Evolutionary conservation across 1,140 invertebrate species (phyloP), one percentile per base, ranked within the genome.

Genomic region (Eriocheir sinensis): DNA sequence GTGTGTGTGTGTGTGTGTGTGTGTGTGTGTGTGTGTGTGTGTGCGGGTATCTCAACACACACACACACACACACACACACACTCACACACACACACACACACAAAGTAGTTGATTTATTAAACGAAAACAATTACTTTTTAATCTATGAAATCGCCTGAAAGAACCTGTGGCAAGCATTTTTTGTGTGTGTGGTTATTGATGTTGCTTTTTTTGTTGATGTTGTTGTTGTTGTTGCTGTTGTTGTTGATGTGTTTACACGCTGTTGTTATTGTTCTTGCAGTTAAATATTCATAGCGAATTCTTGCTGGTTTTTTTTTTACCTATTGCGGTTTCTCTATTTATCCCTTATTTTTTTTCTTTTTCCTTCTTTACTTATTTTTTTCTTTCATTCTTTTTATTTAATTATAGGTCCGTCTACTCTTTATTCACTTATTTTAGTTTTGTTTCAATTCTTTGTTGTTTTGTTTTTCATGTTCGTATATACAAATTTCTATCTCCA

Each of bases 351-450:
- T 85, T 36, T 36, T 85, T 41, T 88, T 88, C 17, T 88, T 88
- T 41, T 88, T 40, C 17, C 44, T 40, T 88, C 44, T 27, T 88
- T 88, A 44, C 30, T 41, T n/a, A 41, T 88, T n/a, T 88, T 88
- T 3, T 40, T 44, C 2, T 88, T 72, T 12, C 21, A 9, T 53
- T 53, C 48, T 53, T 9, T 53, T 21, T 53, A 12, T 53, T 21
- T 53, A 9, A 53, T 6, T 48, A 15, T 12, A 53, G 12, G 48
- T 53, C 44, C 44, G 44, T 53, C 9, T 53, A 0, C 9, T 53
- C 21, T 9, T 17, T 53, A 21, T n/a, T n/a, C n/a, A n/a, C n/a
- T n/a, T n/a, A n/a, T n/a, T n/a, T n/a, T n/a, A n/a, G n/a, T n/a
- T n/a, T n/a, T n/a, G n/a, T n/a, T n/a, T n/a, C n/a, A n/a, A n/a